Evolutionary conservation across 1,140 invertebrate species (phyloP).

Genomic region (Listronotus bonariensis): DNA sequence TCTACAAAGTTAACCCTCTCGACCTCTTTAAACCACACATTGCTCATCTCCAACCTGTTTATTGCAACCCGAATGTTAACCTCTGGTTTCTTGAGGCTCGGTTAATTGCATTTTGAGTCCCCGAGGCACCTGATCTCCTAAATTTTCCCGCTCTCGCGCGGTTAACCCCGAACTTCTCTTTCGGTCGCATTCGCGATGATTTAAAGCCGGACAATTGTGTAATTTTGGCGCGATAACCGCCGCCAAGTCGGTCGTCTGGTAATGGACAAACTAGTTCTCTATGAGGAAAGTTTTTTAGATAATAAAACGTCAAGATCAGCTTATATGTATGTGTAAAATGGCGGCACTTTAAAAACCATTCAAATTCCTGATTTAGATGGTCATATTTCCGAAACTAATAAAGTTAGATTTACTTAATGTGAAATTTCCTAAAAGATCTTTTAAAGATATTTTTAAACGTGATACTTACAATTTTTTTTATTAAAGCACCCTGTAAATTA

Average conservation of each 20-base stretch:
- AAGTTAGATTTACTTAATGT: no score
- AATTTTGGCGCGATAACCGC: constrained; percentile 27
- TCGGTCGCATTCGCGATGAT: constrained; percentile 26
- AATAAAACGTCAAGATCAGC: no score
- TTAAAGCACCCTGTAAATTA: no score
- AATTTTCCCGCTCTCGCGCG: constrained; percentile 21
- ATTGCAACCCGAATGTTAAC: constrained; percentile 11
- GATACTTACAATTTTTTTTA: no score
- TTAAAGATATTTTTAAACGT: no score
- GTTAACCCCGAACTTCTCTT: constrained; percentile 27
- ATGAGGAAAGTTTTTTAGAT: no score
- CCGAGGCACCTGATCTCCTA: constrained; percentile 27
- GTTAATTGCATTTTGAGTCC: constrained; percentile 32
- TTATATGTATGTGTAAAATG: no score
- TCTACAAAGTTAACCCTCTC: background rate
- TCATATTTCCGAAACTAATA: no score
- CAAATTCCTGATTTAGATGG: no score
- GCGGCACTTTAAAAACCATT: no score
- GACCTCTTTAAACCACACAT: constrained; percentile 14
- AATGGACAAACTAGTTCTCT: no score
- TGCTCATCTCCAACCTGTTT: constrained; percentile 17
- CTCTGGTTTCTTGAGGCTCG: constrained; percentile 28
- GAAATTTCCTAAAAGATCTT: no score
- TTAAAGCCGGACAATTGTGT: constrained; percentile 28
- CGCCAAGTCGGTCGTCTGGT: constrained; percentile 15